Evolutionary conservation across 2,113 vertebrate genomes (phyloP).

Genomic region (Cottus gobio): DNA sequence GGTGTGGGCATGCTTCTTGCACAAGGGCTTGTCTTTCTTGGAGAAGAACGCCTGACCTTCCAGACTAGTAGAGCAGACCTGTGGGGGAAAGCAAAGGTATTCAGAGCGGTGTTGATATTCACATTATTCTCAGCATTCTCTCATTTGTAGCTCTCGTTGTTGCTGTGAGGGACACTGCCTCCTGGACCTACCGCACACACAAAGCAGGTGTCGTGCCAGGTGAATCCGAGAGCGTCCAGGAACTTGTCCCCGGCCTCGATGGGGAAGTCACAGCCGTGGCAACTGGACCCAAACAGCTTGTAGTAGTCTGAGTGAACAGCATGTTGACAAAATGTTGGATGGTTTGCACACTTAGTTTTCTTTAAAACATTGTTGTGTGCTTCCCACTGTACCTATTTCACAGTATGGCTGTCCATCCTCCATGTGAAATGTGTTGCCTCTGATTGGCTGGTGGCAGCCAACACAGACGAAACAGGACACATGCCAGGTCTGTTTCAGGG

Average conservation of each 20-base stretch:
- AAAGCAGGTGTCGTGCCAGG: constrained; percentile 99
- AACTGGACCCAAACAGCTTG: constrained; percentile 92
- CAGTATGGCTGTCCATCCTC: constrained; percentile 98
- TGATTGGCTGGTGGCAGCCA: constrained; percentile 94
- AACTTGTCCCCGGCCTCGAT: constrained; percentile 98
- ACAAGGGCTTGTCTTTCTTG: constrained; percentile 97
- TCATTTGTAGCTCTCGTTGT: neutral
- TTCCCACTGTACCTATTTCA: constrained; percentile 87
- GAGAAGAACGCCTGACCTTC: constrained; percentile 97
- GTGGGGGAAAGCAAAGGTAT: constrained; percentile 15
- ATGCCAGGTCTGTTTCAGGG: constrained; percentile 98
- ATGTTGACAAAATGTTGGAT: neutral
- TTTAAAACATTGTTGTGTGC: neutral
- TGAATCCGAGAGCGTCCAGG: constrained; percentile 92
- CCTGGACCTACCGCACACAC: constrained; percentile 90
- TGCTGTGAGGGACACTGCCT: neutral
- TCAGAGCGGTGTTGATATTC: constrained; percentile 5
- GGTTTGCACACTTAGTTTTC: neutral
- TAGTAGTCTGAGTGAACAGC: constrained; percentile 88
- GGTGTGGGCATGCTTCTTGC: constrained; percentile 97
- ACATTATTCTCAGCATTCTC: neutral
- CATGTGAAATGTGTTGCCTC: constrained; percentile 95
- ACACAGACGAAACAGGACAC: constrained; percentile 94
- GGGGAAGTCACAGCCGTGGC: constrained; percentile 96
- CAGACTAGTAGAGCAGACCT: constrained; percentile 92